Evolutionary conservation across 2,888 invertebrate species (phyloP).

Genomic region (Athripsodes cinereus): DNA sequence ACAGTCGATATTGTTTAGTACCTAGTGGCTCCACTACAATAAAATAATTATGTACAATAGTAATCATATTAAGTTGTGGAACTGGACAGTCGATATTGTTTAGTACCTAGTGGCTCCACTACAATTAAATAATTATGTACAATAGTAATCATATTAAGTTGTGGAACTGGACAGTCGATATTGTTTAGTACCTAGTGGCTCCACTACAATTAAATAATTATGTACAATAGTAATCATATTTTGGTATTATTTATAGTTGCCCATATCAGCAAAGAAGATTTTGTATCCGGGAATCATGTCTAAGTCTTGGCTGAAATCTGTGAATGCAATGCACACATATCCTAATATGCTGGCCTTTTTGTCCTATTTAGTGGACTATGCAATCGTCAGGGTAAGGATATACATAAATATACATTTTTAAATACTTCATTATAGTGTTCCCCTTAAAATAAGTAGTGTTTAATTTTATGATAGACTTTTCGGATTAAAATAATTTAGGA

Average conservation of each 20-base stretch:
- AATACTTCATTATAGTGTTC: too few relatives aligned
- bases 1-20: too few relatives aligned
- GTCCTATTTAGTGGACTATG: conserved; percentile 47
- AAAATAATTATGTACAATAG: too few relatives aligned
- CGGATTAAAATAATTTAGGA: too few relatives aligned
- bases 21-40: too few relatives aligned
- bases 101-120: too few relatives aligned
- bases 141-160: not conserved
- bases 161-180: not conserved
- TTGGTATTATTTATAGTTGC: conserved; percentile 36
- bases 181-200: not conserved
- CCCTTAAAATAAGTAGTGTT: too few relatives aligned
- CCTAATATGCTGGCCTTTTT: conserved; percentile 52
- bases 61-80: too few relatives aligned
- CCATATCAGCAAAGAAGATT: conserved; percentile 45
- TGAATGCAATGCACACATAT: conserved; percentile 53
- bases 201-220: not conserved
- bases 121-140: too few relatives aligned
- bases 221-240: not conserved
- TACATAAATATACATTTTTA: too few relatives aligned
- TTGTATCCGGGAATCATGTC: conserved; percentile 51
- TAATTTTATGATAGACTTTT: too few relatives aligned
- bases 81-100: too few relatives aligned
- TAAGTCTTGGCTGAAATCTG: conserved; percentile 55
- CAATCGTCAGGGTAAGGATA: conserved; percentile 39